Evolutionary conservation across 2,113 vertebrate genomes (phyloP), one percentile per base, ranked within the genome.

Genomic region (Sardina pilchardus): DNA sequence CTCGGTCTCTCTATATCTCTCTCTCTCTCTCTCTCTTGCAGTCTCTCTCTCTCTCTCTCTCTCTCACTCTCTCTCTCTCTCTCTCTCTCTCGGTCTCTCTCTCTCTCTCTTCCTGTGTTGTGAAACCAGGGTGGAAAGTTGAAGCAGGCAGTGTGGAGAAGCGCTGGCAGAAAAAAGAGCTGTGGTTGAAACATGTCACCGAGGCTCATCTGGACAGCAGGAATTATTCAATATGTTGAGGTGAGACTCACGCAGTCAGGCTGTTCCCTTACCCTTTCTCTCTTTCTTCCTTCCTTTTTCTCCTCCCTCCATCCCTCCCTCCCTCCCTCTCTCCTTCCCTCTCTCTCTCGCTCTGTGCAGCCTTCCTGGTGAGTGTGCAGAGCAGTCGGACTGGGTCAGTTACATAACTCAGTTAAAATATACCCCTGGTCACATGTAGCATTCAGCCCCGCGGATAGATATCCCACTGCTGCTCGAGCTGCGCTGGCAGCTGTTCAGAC

Each of bases 351-450:
- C 86, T 85, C 90, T 92, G 90, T 90, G 92, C 92, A 94, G 93
- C 93, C 30, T 75, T 75, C 67, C 67, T 92, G 94, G 92, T 83
- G 89, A 90, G 91, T 90, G 88, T 90, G 86, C 90, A 84, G 91
- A 92, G 90, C 45, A 34, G 89, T 92, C 93, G 85, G 88, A 90
- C 92, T 92, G 90, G 90, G 94, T 92, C 90, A 82, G 94, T 96
- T 96, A 95, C 94, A 94, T 96, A 96, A 96, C 93, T 91, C 91
- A 91, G 91, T 94, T 95, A 94, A 95, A 95, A 94, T 93, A 93
- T 92, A 95, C 93, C 91, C 88, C 92, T 87, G 90, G 94, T 96
- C 95, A 96, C 95, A 95, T 95, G 95, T 92, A 93, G 86, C 90
- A 85, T 90, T 94, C 94, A 93, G 93, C 91, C 92, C 93, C 86